Conservation (phyloP, 2,888 invertebrate species). For the Troglohyphantes excavatus region DNA sequence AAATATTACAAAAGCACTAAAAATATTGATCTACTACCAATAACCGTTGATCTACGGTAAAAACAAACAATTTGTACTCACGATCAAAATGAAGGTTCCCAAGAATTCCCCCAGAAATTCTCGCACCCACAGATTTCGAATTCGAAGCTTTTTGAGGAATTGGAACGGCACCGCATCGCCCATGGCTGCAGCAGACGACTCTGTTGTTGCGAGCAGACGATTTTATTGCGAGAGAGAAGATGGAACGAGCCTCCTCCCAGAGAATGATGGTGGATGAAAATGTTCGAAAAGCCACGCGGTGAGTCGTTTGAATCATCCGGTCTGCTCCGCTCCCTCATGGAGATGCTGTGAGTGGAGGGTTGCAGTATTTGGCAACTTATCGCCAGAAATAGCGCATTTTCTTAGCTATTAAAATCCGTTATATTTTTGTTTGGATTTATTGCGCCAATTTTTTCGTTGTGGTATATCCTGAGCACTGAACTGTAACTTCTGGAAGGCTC, state of each 20-base stretch:
- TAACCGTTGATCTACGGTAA: too few relatives aligned
- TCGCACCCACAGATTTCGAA: conserved; percentile 54
- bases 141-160: conserved; percentile 60
- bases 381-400: too few relatives aligned
- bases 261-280: conserved; percentile 44
- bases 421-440: too few relatives aligned
- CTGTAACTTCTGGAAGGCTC: too few relatives aligned
- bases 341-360: conserved; percentile 18
- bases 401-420: too few relatives aligned
- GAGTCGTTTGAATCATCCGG: conserved; percentile 30
- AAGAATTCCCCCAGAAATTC: conserved; percentile 76
- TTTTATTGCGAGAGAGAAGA: not conserved
- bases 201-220: not conserved
- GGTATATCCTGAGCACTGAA: too few relatives aligned
- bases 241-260: conserved; percentile 22
- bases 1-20: too few relatives aligned
- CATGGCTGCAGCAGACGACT: conserved; percentile 43
- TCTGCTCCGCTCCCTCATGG: not conserved
- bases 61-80: too few relatives aligned
- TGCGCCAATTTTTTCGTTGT: too few relatives aligned
- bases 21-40: too few relatives aligned
- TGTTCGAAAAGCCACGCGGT: conserved; percentile 13
- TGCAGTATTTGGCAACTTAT: conserved; percentile 16
- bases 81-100: conserved; percentile 75
- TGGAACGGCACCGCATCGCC: conserved; percentile 53